Evolutionary conservation across 2,888 invertebrate genomes (phyloP), one percentile per base, ranked within the genome.

Genomic region (Eudemis profundana): DNA sequence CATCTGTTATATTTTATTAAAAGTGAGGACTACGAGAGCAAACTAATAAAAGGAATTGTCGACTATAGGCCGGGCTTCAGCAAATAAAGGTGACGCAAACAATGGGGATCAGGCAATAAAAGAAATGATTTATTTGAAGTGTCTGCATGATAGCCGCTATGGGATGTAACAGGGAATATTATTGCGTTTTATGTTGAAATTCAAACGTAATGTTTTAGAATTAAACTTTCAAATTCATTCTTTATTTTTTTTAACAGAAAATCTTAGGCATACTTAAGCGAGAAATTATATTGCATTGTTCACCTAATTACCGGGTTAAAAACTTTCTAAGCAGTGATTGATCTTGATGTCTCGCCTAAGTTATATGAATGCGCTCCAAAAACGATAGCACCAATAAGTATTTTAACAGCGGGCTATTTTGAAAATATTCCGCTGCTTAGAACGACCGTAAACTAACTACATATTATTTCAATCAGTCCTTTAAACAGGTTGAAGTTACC

Each of bases 121-220:
- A 84, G 82, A 78, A 76, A 87, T 88, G 87, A 91, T 90, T 86
- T 90, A 90, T 89, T n/a, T 70, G 75, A 75, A 70, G 75, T 84
- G 86, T 86, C 84, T 81, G 75, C 81, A 76, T 78, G 76, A 81
- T 79, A 76, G 56, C 19, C 29, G 19, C 73, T 74, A 76, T 70
- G 69, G 69, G 68, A 70, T 71, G 74, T 73, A 78, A 72, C 75
- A 71, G 67, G 68, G 72, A 74, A 74, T 69, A 63, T 66, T 64
- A 71, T 71, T 56, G 8, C 17, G n/a, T 42, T 44, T 42, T 50
- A 51, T 42, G 53, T 38, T 49, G 17, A 40, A 36, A 14, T 14
- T 38, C 21, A 49, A 17, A n/a, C 7, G 15, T 21, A 15, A 23
- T 50, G 27, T 50, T 40, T 27, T 47, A 10, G 3, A n/a, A 10